These are phyloP conservation scores for Nasonia longicornis DNA, from an alignment of 1,140 invertebrate species.

Conservation along the genomic window DNA sequence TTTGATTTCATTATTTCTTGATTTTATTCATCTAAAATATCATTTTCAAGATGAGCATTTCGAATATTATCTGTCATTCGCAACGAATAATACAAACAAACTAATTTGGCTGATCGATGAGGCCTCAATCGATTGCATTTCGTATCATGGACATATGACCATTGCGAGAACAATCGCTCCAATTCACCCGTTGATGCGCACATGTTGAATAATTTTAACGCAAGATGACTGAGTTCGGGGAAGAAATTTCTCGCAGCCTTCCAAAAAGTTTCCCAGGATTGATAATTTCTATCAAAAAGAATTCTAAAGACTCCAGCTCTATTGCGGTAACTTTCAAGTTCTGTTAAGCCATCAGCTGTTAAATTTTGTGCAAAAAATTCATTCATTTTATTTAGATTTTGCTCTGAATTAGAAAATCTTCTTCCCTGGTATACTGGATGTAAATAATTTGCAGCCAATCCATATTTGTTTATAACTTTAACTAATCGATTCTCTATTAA, in stretches of 20 bases:
- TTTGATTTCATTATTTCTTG: background rate
- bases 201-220: background rate
- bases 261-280: background rate
- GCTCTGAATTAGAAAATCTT: background rate
- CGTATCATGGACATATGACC: background rate
- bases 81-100: conserved; percentile 6
- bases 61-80: background rate
- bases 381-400: background rate
- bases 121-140: background rate
- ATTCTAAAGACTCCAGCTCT: background rate
- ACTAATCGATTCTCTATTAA: conserved; percentile 4
- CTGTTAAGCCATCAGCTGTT: background rate
- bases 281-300: background rate
- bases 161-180: conserved; percentile 5
- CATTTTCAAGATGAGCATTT: background rate
- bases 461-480: conserved; percentile 31
- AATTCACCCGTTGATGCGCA: conserved; percentile 6
- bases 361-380: background rate
- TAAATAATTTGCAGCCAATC: conserved; percentile 39
- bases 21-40: background rate
- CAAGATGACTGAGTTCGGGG: background rate
- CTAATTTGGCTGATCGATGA: background rate
- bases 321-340: background rate
- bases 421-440: conserved; percentile 17
- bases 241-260: background rate